A percentile compares a stretch with the other conserved stretches of the same genome.
Conservation (phyloP, 2,113 vertebrate genomes). For the Lampris incognitus region DNA sequence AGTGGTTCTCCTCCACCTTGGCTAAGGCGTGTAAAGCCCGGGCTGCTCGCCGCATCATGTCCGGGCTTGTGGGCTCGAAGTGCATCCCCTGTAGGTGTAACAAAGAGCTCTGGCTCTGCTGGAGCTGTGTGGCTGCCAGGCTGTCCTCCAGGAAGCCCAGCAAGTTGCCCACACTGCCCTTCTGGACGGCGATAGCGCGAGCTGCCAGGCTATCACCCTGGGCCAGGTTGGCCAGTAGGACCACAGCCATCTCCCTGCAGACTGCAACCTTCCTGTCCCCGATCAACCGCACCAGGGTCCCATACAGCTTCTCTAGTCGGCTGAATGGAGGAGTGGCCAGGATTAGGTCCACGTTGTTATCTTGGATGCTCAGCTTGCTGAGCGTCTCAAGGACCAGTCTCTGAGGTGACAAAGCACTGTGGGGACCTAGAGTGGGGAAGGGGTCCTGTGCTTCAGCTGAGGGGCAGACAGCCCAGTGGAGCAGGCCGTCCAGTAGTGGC, state of each 20-base stretch:
- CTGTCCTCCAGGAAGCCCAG: conserved; percentile 98
- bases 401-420: conserved; percentile 96
- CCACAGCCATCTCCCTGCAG: conserved; percentile 99
- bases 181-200: conserved; percentile 95
- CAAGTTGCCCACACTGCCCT: conserved; percentile 97
- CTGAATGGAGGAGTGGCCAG: conserved; percentile 96
- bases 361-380: conserved; percentile 99
- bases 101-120: conserved; percentile 95
- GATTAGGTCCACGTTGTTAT: conserved; percentile 99
- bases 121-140: conserved; percentile 97
- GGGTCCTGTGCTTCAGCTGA: conserved; percentile 98
- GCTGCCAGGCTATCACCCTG: conserved; percentile 97
- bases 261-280: conserved; percentile 98
- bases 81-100: conserved; percentile 95
- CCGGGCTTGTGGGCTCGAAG: conserved; percentile 97
- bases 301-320: conserved; percentile 96
- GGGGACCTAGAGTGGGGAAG: conserved; percentile 94
- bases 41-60: conserved; percentile 99
- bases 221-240: conserved; percentile 98
- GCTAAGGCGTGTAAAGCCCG: conserved; percentile 96
- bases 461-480: conserved; percentile 98
- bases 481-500: conserved; percentile 95
- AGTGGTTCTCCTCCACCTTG: conserved; percentile 98
- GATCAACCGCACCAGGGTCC: conserved; percentile 95
- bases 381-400: conserved; percentile 99